Percentiles rank a stretch among this genome's conserved stretches.
These are phyloP conservation scores for Pentalonia nigronervosa DNA, from an alignment of 1,140 invertebrate species.

Conservation along the genomic window DNA sequence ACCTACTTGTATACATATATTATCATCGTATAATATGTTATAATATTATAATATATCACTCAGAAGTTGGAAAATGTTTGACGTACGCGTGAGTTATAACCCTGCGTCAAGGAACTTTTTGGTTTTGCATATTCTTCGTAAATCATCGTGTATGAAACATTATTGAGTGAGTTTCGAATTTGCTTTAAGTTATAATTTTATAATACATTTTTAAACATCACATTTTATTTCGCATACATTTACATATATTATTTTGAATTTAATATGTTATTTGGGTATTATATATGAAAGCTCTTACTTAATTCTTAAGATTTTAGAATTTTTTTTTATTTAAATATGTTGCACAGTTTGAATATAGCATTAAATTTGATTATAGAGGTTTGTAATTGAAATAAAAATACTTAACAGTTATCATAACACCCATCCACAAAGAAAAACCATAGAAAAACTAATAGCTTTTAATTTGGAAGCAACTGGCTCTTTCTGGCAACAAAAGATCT, in stretches of 20 bases:
- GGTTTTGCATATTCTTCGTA: not conserved
- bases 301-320: too few species aligned
- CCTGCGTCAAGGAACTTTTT: not conserved
- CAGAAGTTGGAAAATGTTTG: not conserved
- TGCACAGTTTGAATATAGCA: too few species aligned
- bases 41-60: not conserved
- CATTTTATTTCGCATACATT: not conserved
- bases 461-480: too few species aligned
- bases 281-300: too few species aligned
- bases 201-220: not conserved
- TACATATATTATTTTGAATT: not conserved
- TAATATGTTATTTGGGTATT: not conserved
- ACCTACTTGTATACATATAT: not conserved
- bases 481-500: too few species aligned
- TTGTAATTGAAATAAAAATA: too few species aligned
- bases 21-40: too few species aligned
- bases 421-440: too few species aligned
- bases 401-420: too few species aligned
- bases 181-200: not conserved
- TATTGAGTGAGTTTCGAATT: not conserved
- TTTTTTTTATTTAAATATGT: too few species aligned
- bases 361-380: too few species aligned
- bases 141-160: not conserved
- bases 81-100: not conserved
- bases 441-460: too few species aligned